Evolutionary conservation across 2,888 invertebrate species (phyloP).

Genomic region (Cryptus armator): DNA sequence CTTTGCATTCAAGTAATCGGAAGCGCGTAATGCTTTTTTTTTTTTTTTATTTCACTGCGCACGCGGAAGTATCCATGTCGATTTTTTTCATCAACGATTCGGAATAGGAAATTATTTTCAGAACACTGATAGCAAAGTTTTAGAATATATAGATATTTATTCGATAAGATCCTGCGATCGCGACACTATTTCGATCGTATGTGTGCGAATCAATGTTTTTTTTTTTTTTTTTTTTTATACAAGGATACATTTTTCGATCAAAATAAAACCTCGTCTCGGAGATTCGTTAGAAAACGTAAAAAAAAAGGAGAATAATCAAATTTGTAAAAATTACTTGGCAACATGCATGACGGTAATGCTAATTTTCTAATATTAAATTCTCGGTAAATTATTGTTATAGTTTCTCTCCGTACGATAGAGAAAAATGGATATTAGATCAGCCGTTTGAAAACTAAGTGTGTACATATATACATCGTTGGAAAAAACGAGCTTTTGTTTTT

Average conservation of each 20-base stretch:
- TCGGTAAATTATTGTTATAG: constrained; percentile 4
- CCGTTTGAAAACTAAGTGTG: constrained; percentile 48
- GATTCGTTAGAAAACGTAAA: constrained; percentile 52
- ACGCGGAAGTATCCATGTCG: background rate
- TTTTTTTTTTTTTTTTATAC: constrained; percentile 17
- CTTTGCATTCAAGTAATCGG: background rate
- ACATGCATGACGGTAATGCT: constrained; percentile 21
- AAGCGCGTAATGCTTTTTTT: background rate
- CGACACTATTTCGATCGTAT: constrained; percentile 13
- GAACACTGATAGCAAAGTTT: background rate
- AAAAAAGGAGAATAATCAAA: background rate
- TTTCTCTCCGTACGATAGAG: background rate
- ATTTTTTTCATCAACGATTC: background rate
- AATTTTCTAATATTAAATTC: constrained; percentile 5
- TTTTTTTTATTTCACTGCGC: background rate
- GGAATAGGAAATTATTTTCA: background rate
- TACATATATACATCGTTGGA: constrained; percentile 62
- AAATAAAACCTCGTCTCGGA: constrained; percentile 24
- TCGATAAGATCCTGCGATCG: constrained; percentile 39
- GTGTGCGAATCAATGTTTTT: constrained; percentile 6
- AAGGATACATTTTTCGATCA: background rate
- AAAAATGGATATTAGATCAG: constrained; percentile 35
- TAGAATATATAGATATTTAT: constrained; percentile 42
- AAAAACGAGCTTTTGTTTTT: background rate
- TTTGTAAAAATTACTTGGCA: constrained; percentile 53